Conservation (phyloP, 2,113 vertebrate species). For the Marcusenius ussheri region DNA sequence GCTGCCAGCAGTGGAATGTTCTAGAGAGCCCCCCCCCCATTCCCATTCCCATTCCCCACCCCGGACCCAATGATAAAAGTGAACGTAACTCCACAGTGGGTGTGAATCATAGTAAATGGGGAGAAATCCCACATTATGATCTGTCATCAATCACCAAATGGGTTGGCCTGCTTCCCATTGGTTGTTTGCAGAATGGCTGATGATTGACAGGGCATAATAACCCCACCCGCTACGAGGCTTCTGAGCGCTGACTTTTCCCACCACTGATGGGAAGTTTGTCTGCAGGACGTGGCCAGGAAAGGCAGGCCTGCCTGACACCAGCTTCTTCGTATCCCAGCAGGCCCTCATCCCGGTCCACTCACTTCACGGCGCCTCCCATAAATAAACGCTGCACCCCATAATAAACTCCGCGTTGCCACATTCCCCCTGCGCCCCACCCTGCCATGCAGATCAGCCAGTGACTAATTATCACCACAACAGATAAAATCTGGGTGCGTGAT, state of each 20-base stretch:
- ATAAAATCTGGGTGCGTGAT: conserved; percentile 98
- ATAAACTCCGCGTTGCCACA: background rate
- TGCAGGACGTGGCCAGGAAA: background rate
- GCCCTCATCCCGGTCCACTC: conserved; percentile 75
- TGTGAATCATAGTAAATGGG: background rate
- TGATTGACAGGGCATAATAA: background rate
- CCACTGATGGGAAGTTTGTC: background rate
- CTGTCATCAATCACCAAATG: background rate
- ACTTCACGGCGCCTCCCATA: conserved; percentile 47
- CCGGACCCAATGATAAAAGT: background rate
- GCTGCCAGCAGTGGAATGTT: background rate
- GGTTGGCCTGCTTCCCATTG: background rate
- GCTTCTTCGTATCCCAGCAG: conserved; percentile 50
- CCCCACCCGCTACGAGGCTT: background rate
- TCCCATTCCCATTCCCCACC: background rate
- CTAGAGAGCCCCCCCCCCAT: background rate
- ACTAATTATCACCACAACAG: conserved; percentile 99
- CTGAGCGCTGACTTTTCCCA: background rate
- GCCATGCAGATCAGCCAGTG: conserved; percentile 93
- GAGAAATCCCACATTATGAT: background rate
- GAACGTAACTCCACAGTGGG: background rate
- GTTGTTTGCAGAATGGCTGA: background rate
- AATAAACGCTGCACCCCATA: conserved; percentile 48
- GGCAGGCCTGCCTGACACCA: background rate
- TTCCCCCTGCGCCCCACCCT: conserved; percentile 37